phyloP scores from a whole-genome alignment of 1,140 invertebrate species.

The Drosophila pectinifera region DNA sequence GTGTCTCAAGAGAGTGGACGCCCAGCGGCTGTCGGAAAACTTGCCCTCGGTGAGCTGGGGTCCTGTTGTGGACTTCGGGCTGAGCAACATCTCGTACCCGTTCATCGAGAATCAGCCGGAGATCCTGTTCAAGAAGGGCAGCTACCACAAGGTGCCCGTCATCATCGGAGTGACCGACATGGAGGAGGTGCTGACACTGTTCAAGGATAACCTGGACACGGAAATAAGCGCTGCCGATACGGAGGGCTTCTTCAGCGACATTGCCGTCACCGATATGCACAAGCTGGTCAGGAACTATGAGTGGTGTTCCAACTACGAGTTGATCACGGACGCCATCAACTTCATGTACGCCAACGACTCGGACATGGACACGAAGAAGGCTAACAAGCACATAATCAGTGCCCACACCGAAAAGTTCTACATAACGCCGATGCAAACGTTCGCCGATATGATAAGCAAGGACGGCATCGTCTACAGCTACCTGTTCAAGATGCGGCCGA shows the following conservation, averaged over 20 bases:
- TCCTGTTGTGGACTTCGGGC: constrained; percentile 89
- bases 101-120: constrained; percentile 89
- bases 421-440: constrained; percentile 88
- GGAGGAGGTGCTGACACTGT: constrained; percentile 89
- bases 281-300: constrained; percentile 84
- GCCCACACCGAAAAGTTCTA: constrained; percentile 91
- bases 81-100: constrained; percentile 88
- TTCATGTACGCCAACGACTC: constrained; percentile 90
- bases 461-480: constrained; percentile 88
- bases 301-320: constrained; percentile 89
- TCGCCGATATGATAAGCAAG: constrained; percentile 88
- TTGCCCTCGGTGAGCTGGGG: constrained; percentile 90
- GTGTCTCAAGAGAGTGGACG: constrained; percentile 88
- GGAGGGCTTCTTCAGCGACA: constrained; percentile 87
- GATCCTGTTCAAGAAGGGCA: constrained; percentile 87
- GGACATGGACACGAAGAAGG: constrained; percentile 86
- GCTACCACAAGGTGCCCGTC: constrained; percentile 88
- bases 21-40: constrained; percentile 87
- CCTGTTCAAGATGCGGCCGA: constrained; percentile 91
- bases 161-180: constrained; percentile 91
- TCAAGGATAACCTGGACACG: constrained; percentile 86
- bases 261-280: constrained; percentile 87
- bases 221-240: constrained; percentile 87
- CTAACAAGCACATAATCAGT: constrained; percentile 86
- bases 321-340: constrained; percentile 89